phyloP scores from a whole-genome alignment of 2,113 vertebrate species.

The Daboia siamensis region DNA sequence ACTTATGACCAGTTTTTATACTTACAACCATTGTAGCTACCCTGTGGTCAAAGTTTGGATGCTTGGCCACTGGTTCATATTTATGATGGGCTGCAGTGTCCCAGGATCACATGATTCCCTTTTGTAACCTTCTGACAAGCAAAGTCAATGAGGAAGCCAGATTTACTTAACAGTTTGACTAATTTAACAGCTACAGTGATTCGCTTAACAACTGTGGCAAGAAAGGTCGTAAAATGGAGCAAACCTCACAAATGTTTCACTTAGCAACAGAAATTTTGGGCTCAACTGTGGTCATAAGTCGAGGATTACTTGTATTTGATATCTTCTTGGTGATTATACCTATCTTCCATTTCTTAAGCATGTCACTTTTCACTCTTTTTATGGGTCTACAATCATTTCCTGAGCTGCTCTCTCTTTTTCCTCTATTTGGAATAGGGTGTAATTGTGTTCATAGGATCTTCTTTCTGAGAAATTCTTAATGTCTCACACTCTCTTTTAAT shows the following conservation, averaged over 20 bases:
- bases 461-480: neutral
- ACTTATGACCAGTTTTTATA: too few species aligned
- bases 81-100: too few species aligned
- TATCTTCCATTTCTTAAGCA: neutral
- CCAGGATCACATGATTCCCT: too few species aligned
- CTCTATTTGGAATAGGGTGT: neutral
- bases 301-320: neutral
- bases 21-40: too few species aligned
- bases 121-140: neutral
- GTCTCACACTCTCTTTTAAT: neutral
- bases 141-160: neutral
- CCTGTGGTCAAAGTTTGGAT: too few species aligned
- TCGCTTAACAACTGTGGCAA: neutral
- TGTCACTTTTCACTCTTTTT: neutral
- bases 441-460: neutral
- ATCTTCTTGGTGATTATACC: neutral
- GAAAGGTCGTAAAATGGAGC: too few species aligned
- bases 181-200: neutral
- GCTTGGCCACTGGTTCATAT: too few species aligned
- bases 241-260: neutral
- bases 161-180: neutral
- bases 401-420: neutral
- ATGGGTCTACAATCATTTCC: neutral
- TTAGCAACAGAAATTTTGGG: neutral
- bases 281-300: neutral